A percentile compares a stretch with the other conserved stretches of the same genome.
phyloP scores from a whole-genome alignment of 1,140 invertebrate genomes.

The Papilio polyxenes region DNA sequence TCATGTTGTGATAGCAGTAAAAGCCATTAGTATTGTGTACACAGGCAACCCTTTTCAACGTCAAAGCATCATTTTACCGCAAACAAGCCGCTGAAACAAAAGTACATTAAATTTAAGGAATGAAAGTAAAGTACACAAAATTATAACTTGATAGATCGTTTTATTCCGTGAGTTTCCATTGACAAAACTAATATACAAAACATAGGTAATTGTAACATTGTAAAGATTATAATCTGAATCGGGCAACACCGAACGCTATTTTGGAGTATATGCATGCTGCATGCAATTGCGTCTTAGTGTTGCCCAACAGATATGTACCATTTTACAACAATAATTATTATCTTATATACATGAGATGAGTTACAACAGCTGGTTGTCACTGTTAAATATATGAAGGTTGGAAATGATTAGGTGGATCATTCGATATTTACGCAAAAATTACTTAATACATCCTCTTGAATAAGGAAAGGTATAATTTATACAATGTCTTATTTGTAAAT shows the following conservation, averaged over 20 bases:
- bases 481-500: neutral
- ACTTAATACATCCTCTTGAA: too few species aligned
- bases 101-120: constrained; percentile 6
- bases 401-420: too few species aligned
- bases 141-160: neutral
- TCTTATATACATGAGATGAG: too few species aligned
- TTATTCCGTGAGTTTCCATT: neutral
- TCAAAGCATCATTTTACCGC: constrained; percentile 23
- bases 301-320: too few species aligned
- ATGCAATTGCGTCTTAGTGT: too few species aligned
- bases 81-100: neutral
- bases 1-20: constrained; percentile 8
- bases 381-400: too few species aligned
- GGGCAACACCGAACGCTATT: too few species aligned
- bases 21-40: constrained; percentile 25
- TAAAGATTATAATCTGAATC: too few species aligned
- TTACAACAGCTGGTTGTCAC: too few species aligned
- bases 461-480: neutral
- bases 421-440: too few species aligned
- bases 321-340: too few species aligned
- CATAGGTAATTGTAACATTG: neutral
- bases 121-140: neutral
- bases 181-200: neutral
- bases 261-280: too few species aligned
- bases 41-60: constrained; percentile 16